These are phyloP conservation scores for Spilosoma lubricipeda DNA, from an alignment of 2,888 invertebrate genomes.

Conservation along the genomic window DNA sequence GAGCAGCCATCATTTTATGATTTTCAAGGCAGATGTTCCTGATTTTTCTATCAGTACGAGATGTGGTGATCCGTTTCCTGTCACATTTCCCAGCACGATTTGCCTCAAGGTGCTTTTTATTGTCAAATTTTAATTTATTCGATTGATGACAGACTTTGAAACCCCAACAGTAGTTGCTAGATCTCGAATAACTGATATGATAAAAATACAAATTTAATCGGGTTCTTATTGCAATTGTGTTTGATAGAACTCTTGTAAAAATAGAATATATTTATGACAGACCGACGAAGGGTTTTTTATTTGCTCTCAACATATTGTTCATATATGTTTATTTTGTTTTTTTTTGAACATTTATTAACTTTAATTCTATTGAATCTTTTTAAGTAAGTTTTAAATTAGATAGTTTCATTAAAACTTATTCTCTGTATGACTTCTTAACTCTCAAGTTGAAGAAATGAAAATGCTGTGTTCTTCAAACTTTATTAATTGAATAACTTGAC, in stretches of 20 bases:
- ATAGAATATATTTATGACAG: not conserved
- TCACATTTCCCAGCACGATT: no score
- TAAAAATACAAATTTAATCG: not conserved
- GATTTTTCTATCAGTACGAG: no score
- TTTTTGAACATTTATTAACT: not conserved
- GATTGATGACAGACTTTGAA: no score
- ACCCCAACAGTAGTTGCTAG: no score
- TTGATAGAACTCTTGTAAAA: not conserved
- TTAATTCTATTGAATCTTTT: not conserved
- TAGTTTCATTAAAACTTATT: not conserved
- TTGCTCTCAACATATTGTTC: not conserved
- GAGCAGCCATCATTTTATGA: no score
- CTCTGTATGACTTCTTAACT: not conserved
- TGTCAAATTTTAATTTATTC: no score
- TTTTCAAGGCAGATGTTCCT: no score
- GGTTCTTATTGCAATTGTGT: not conserved
- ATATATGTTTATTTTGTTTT: not conserved
- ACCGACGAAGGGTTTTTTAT: not conserved
- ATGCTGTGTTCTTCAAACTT: not conserved
- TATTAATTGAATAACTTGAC: conserved; percentile 5
- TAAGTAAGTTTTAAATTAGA: not conserved
- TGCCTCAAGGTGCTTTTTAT: no score
- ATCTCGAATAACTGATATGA: not conserved
- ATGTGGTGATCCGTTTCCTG: no score
- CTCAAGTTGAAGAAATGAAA: not conserved